Evolutionary conservation across 2,113 vertebrate species (phyloP).

Genomic region (Pardalotus punctatus): DNA sequence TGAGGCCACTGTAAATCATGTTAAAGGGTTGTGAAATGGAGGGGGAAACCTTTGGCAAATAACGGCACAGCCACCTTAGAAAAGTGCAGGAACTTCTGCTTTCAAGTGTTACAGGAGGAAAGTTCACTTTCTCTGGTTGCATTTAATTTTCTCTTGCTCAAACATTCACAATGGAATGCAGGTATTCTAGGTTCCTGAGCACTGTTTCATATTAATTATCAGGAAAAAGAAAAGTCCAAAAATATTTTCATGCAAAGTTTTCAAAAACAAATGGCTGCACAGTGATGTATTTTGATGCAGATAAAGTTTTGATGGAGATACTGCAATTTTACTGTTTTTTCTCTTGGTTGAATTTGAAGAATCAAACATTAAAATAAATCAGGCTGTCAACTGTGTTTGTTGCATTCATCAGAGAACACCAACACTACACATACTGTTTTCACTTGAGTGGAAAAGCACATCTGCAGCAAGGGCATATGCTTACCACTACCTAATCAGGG

Average conservation of each 20-base stretch:
- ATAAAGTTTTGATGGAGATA: not conserved
- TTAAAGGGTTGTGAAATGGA: not conserved
- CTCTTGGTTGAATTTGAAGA: not conserved
- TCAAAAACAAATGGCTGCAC: not conserved
- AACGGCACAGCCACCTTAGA: not conserved
- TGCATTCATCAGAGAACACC: not conserved
- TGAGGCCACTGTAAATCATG: slow-evolving; percentile 40
- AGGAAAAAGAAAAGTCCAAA: not conserved
- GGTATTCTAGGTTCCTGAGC: not conserved
- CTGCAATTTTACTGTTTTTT: not conserved
- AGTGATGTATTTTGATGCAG: not conserved
- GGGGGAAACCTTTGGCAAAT: not conserved
- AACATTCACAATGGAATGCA: not conserved
- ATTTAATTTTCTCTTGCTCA: not conserved
- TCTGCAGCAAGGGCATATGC: not conserved
- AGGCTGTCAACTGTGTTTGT: not conserved
- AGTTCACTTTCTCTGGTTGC: not conserved
- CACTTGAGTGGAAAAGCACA: not conserved
- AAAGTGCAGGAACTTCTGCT: not conserved
- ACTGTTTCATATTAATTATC: not conserved
- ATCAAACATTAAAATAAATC: not conserved
- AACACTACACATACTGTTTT: not conserved
- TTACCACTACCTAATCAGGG: not conserved
- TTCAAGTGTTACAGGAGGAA: not conserved
- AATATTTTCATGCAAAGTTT: not conserved